These are phyloP conservation scores for Bombyx huttoni DNA, from an alignment of 2,888 invertebrate species.

Conservation along the genomic window DNA sequence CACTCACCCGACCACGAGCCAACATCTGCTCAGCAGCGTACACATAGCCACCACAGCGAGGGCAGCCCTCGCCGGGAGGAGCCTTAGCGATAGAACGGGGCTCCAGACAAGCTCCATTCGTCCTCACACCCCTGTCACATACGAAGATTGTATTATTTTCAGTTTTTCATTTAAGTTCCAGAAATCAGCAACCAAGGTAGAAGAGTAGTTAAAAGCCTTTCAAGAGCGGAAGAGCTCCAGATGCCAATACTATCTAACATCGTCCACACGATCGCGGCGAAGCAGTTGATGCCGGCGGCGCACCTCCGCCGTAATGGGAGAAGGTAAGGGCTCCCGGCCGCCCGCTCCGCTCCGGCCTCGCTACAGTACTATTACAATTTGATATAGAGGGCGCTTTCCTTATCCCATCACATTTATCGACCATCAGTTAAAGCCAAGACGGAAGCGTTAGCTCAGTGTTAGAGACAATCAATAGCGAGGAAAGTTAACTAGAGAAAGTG, in stretches of 20 bases:
- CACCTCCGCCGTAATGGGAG: constrained; percentile 74
- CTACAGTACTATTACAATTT: constrained; percentile 45
- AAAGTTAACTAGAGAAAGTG: constrained; percentile 54
- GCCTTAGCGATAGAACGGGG: constrained; percentile 83
- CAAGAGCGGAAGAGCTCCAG: constrained; percentile 43
- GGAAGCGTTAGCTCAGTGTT: constrained; percentile 61
- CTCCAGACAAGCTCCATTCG: constrained; percentile 77
- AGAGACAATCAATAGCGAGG: constrained; percentile 56
- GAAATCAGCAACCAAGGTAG: constrained; percentile 48
- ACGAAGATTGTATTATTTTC: constrained; percentile 26
- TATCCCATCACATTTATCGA: constrained; percentile 77
- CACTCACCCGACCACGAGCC: constrained; percentile 88
- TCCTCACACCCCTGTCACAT: constrained; percentile 51
- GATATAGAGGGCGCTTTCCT: constrained; percentile 80
- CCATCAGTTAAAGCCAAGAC: constrained; percentile 56
- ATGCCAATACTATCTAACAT: constrained; percentile 44
- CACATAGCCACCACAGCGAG: constrained; percentile 89
- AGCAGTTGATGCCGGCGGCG: constrained; percentile 63
- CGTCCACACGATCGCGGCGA: constrained; percentile 56
- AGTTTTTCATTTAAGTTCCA: constrained; percentile 14
- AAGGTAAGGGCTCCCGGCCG: constrained; percentile 71
- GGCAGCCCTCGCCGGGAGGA: constrained; percentile 89
- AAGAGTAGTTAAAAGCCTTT: constrained; percentile 66
- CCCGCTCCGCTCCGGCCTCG: constrained; percentile 64
- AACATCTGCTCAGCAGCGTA: constrained; percentile 95